Evolutionary conservation across 2,797 vertebrate species (phyloP).

Genomic region (Sylvia borin): DNA sequence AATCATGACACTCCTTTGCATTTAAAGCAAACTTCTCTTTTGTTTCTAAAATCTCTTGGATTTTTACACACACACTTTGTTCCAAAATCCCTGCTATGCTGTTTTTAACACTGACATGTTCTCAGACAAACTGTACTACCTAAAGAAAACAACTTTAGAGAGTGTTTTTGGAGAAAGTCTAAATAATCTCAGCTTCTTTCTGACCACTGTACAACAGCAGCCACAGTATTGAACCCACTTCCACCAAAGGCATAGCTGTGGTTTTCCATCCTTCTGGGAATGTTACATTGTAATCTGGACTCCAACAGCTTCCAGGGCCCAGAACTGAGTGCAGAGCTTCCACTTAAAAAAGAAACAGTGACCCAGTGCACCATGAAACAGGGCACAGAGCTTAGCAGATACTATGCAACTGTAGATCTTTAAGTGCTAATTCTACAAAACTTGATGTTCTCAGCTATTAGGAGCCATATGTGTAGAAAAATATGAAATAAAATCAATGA

Average conservation of each 20-base stretch:
- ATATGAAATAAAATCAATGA: neutral
- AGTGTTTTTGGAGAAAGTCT: neutral
- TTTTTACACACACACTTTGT: neutral
- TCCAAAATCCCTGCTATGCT: neutral
- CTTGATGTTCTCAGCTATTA: neutral
- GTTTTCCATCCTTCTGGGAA: neutral
- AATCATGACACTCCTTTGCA: neutral
- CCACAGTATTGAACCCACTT: neutral
- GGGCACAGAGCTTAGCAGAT: neutral
- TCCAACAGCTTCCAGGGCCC: neutral
- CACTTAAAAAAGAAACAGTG: neutral
- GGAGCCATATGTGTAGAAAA: neutral
- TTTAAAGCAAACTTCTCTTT: neutral
- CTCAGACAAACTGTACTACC: neutral
- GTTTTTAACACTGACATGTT: neutral
- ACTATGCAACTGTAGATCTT: neutral
- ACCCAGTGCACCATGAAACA: neutral
- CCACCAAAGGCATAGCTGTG: accelerated
- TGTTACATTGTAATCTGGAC: neutral
- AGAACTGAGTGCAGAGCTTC: neutral
- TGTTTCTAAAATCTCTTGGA: neutral
- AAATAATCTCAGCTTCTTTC: neutral
- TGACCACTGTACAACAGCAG: neutral
- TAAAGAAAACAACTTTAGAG: neutral
- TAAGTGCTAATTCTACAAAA: neutral